These are phyloP conservation scores for Halictus rubicundus DNA, from an alignment of 1,140 invertebrate species.

Conservation along the genomic window DNA sequence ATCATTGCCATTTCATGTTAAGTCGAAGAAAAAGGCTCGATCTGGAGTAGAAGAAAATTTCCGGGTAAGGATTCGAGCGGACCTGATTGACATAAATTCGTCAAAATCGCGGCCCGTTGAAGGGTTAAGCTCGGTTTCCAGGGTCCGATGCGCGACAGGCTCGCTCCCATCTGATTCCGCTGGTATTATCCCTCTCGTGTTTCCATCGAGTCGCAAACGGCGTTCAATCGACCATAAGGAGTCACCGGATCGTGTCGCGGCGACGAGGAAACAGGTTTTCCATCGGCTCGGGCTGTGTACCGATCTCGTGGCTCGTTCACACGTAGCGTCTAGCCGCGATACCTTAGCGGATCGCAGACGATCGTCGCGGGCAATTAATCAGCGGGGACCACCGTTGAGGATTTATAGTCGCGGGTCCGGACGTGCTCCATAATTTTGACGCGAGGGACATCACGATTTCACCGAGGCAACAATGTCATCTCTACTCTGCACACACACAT, in stretches of 20 bases:
- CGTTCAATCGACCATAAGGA: constrained; percentile 39
- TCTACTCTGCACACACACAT: too few species aligned
- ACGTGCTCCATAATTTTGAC: constrained; percentile 8
- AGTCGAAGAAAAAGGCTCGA: too few species aligned
- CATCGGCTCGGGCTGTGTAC: constrained; percentile 34
- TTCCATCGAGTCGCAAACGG: constrained; percentile 27
- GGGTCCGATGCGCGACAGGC: too few species aligned
- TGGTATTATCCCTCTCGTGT: constrained; percentile 31
- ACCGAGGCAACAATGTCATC: too few species aligned
- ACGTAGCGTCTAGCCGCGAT: constrained; percentile 50
- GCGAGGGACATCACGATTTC: background rate
- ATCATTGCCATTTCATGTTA: too few species aligned
- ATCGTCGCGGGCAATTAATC: constrained; percentile 49
- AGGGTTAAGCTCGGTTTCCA: too few species aligned
- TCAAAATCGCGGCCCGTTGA: too few species aligned
- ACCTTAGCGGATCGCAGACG: constrained; percentile 39
- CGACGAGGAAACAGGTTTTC: constrained; percentile 55
- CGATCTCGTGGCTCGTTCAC: constrained; percentile 28
- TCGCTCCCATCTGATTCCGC: too few species aligned
- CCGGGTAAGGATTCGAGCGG: too few species aligned
- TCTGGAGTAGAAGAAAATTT: too few species aligned
- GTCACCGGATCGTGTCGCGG: constrained; percentile 49
- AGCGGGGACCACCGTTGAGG: constrained; percentile 30
- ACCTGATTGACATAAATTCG: too few species aligned
- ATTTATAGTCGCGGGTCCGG: constrained; percentile 46